Conservation (phyloP, 2,113 vertebrate species). For the Sprattus sprattus region DNA sequence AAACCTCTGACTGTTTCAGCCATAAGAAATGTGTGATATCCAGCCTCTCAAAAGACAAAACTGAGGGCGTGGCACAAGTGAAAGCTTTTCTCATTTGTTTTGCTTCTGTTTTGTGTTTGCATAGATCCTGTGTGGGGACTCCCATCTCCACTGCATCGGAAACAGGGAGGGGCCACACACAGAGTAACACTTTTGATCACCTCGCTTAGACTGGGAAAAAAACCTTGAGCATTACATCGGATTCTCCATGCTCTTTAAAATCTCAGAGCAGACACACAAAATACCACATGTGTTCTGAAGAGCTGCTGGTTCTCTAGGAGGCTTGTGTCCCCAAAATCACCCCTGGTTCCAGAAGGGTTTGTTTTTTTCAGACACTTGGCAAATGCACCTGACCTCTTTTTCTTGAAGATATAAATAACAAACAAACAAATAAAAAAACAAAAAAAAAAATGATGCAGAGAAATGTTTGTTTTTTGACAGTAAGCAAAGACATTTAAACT, state of each 20-base stretch:
- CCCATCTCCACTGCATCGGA: constrained; percentile 32
- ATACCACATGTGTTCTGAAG: constrained; percentile 45
- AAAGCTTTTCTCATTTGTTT: constrained; percentile 56
- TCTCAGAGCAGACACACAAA: constrained; percentile 31
- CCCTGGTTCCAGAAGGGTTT: constrained; percentile 24
- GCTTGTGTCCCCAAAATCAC: neutral
- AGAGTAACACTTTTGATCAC: constrained; percentile 39
- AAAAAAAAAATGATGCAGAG: neutral
- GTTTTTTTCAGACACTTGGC: neutral
- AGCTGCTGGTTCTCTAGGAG: constrained; percentile 56
- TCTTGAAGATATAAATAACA: constrained; percentile 3
- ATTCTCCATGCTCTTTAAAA: constrained; percentile 36
- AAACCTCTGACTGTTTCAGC: constrained; percentile 35
- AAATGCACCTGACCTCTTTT: constrained; percentile 23
- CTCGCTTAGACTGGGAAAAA: constrained; percentile 46
- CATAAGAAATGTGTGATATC: constrained; percentile 43
- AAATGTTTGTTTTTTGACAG: neutral
- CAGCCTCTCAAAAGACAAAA: constrained; percentile 40
- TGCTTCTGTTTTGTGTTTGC: constrained; percentile 50
- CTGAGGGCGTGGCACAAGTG: constrained; percentile 34
- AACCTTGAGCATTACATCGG: neutral
- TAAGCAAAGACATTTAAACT: neutral
- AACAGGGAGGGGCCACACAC: constrained; percentile 25
- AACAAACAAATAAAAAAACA: neutral
- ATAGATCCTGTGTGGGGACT: constrained; percentile 62